Base-by-base conservation (phyloP, 1,140 invertebrate species). In the Asbolus verrucosus region DNA sequence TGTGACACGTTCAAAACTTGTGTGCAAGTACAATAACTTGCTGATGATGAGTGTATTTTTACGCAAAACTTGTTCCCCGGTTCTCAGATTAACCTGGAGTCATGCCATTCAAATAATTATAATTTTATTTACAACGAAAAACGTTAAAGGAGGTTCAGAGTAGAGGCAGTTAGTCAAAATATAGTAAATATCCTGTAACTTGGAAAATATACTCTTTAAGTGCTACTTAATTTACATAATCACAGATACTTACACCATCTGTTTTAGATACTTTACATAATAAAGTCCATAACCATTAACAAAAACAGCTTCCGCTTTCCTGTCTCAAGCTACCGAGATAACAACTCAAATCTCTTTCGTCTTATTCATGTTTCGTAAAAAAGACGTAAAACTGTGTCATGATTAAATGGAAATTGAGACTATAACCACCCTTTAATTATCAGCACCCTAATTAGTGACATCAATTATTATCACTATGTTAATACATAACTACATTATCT, bases 241-340 rank as follows among this genome's bases (percentile, higher is more conserved):
- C 46, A 27, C 46, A 54, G 46, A 54, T 24, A 54, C 46, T 54
- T 54, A 54, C 46, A 54, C 19, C 46, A 54, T 54, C 46, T 54
- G 46, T 54, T 54, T 54, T 54, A 21, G 46, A 54, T 54, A 54
- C 46, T 54, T 54, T 54, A 14, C 46, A 54, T 54, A 54, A 54
- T 54, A 54, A 54, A 54, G 46, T 54, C 46, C 46, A 54, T 54
- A 54, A 54, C 46, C 46, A 54, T 54, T 54, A 54, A 54, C 46
- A 54, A 54, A 15, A 54, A 54, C 19, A 54, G 46, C 46, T 54
- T 54, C 46, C 46, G 46, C 21, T 27, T 54, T 54, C 46, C 46
- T 54, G 46, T 54, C 46, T 54, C 46, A 54, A 54, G 21, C 13
- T 30, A 54, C 46, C n/a, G n/a, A 54, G 46, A 54, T 54, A 54